phyloP scores from a whole-genome alignment of 2,113 vertebrate species.

The Xerus inauris region DNA sequence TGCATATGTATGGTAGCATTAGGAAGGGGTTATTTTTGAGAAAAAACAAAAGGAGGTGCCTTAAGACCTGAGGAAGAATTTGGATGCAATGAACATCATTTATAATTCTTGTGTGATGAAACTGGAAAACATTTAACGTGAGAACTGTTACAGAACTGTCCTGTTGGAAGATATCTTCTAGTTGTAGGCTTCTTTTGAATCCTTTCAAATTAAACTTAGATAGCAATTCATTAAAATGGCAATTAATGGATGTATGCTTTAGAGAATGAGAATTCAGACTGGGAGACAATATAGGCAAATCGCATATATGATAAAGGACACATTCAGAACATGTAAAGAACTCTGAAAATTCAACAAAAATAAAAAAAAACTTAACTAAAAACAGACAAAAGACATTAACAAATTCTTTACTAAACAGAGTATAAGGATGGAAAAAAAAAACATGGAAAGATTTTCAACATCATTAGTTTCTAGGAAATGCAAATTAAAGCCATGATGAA shows the following conservation, averaged over 20 bases:
- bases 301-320: neutral
- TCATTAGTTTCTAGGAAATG: neutral
- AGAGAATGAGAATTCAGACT: neutral
- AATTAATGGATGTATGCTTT: conserved; percentile 6
- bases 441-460: neutral
- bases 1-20: neutral
- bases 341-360: neutral
- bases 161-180: neutral
- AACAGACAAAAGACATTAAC: neutral
- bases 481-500: neutral
- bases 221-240: neutral
- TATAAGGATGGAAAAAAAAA: neutral
- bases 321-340: neutral
- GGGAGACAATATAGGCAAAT: neutral
- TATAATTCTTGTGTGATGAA: neutral
- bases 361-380: neutral
- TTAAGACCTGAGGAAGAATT: neutral
- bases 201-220: neutral
- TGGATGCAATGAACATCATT: neutral
- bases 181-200: neutral
- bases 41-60: neutral
- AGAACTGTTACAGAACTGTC: neutral
- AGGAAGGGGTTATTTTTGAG: neutral
- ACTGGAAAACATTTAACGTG: neutral
- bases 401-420: neutral